phyloP scores from a whole-genome alignment of 1,140 invertebrate species.

The Magallana ariakensis region DNA sequence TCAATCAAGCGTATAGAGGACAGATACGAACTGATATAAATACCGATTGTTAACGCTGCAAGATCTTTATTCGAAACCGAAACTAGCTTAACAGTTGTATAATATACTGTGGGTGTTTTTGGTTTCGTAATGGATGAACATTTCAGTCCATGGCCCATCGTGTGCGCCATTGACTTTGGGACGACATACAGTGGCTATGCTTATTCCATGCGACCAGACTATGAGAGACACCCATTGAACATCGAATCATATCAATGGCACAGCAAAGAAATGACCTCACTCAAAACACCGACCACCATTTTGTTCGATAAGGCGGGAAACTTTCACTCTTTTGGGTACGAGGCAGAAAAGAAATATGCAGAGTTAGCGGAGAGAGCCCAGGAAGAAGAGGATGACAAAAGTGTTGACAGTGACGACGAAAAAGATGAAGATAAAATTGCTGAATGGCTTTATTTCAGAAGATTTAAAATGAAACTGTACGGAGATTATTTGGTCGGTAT shows the following conservation, averaged over 20 bases:
- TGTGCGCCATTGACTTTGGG: slow-evolving; percentile 12
- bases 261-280: slow-evolving; percentile 73
- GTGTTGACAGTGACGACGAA: neutral
- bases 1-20: too few species aligned
- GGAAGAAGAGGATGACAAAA: neutral
- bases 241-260: neutral
- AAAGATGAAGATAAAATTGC: neutral
- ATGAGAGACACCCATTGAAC: neutral
- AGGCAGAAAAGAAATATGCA: slow-evolving; percentile 82
- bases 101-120: too few species aligned
- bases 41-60: too few species aligned
- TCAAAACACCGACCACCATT: slow-evolving; percentile 83
- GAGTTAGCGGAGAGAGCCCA: neutral
- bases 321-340: slow-evolving; percentile 83
- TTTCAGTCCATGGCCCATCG: neutral
- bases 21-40: too few species aligned
- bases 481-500: neutral
- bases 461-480: slow-evolving; percentile 18
- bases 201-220: neutral
- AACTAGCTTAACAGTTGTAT: too few species aligned
- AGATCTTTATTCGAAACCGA: too few species aligned
- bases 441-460: neutral
- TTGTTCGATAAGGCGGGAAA: slow-evolving; percentile 80
- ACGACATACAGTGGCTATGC: slow-evolving; percentile 20
- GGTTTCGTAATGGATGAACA: too few species aligned